These are phyloP conservation scores for Globodera rostochiensis DNA, from an alignment of 1,140 invertebrate species.

Conservation along the genomic window DNA sequence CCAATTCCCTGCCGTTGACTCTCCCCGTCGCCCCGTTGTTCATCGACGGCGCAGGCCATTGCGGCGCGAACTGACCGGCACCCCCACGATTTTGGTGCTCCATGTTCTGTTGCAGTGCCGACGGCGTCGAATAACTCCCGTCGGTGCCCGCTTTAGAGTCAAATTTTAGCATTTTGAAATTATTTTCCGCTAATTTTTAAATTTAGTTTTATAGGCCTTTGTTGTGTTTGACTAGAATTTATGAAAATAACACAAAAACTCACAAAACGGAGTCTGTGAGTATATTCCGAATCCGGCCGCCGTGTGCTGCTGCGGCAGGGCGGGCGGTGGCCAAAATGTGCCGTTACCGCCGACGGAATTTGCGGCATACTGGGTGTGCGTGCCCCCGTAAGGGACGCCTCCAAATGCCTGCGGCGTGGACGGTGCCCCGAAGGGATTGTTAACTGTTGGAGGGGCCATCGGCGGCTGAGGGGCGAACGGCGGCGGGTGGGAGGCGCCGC, in stretches of 20 bases:
- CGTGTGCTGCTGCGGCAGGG: conserved; percentile 5
- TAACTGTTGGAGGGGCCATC: conserved; percentile 6
- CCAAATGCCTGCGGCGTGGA: conserved; percentile 16
- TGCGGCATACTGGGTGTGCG: neutral
- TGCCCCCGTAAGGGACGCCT: conserved; percentile 2
- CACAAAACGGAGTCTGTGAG: conserved; percentile 56
- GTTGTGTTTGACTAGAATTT: no score
- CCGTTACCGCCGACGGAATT: conserved; percentile 7
- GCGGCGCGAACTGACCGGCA: neutral
- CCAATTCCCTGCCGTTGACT: conserved; percentile 28
- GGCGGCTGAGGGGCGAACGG: conserved; percentile 13
- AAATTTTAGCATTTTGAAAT: neutral
- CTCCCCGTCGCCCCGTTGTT: conserved; percentile 1
- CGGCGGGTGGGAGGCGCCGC: neutral
- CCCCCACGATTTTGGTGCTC: conserved; percentile 25
- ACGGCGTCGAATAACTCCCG: conserved; percentile 56
- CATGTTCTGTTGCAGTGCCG: conserved; percentile 42
- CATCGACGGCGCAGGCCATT: conserved; percentile 16
- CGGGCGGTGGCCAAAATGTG: neutral
- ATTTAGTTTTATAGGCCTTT: no score
- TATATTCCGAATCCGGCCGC: conserved; percentile 46
- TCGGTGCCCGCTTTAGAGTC: conserved; percentile 42
- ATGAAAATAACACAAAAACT: conserved; percentile 37
- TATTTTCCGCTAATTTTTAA: no score
- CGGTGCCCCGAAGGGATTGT: conserved; percentile 19